Evolutionary conservation across 2,113 vertebrate species (phyloP).

Genomic region (Potamarius usumacintae): DNA sequence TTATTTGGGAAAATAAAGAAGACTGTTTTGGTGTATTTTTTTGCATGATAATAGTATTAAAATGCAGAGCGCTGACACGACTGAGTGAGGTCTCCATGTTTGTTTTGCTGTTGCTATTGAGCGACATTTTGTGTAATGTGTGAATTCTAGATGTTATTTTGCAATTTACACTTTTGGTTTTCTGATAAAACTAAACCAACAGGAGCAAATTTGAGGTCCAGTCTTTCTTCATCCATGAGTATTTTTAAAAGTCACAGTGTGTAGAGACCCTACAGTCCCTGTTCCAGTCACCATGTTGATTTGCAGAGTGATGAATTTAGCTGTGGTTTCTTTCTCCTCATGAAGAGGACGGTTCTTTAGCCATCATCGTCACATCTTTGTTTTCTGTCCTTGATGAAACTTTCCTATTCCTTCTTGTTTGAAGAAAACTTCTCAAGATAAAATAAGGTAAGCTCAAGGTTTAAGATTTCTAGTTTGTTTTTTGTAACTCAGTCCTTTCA

Average conservation of each 20-base stretch:
- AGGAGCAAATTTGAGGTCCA: background rate
- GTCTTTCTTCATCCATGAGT: background rate
- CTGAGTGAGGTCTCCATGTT: background rate
- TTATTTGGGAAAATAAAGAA: too few species aligned
- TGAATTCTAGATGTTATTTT: background rate
- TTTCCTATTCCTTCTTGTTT: too few species aligned
- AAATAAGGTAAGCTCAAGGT: background rate
- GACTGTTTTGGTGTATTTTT: background rate
- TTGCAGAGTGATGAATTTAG: background rate
- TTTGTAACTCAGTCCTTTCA: background rate
- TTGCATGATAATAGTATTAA: background rate
- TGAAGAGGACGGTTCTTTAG: background rate
- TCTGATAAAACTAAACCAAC: too few species aligned
- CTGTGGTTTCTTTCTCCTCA: background rate
- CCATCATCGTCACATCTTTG: background rate
- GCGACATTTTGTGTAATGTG: background rate
- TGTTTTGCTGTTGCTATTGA: background rate
- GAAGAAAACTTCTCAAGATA: background rate
- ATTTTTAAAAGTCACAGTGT: too few species aligned
- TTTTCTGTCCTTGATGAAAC: constrained; percentile 4
- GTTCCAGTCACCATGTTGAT: too few species aligned
- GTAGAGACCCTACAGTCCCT: too few species aligned
- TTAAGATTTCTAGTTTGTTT: too few species aligned
- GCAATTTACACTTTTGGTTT: too few species aligned
- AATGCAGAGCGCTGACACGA: too few species aligned